Evolutionary conservation across 2,113 vertebrate genomes (phyloP).

Genomic region (Xenopus tropicalis): DNA sequence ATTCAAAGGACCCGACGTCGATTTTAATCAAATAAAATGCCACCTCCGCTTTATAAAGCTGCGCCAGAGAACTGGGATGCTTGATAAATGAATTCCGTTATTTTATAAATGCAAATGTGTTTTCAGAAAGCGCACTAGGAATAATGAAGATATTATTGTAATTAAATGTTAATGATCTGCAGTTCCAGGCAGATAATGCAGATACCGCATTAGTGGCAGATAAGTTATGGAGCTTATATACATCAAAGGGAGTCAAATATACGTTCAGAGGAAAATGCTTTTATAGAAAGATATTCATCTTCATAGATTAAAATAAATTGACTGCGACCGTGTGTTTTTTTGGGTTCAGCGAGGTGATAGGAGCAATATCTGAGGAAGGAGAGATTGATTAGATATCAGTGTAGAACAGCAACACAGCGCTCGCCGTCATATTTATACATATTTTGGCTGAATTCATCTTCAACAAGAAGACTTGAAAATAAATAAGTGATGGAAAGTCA

Average conservation of each 20-base stretch:
- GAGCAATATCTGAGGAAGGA: not conserved
- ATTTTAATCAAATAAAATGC: not conserved
- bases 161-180: slow-evolving; percentile 45
- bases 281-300: slow-evolving; percentile 36
- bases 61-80: not conserved
- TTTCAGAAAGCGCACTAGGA: slow-evolving; percentile 3
- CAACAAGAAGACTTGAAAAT: not conserved
- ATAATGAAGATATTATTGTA: slow-evolving; percentile 28
- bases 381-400: slow-evolving; percentile 22
- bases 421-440: not conserved
- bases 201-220: slow-evolving; percentile 21
- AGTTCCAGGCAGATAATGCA: slow-evolving; percentile 18
- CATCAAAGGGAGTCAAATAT: slow-evolving; percentile 34
- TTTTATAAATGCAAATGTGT: slow-evolving; percentile 10
- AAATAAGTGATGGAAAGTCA: no score
- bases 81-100: slow-evolving; percentile 1
- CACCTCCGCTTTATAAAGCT: not conserved
- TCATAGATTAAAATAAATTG: slow-evolving; percentile 36
- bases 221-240: slow-evolving; percentile 14
- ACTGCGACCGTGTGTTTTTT: not conserved
- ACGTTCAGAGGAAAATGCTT: slow-evolving; percentile 19
- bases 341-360: slow-evolving; percentile 14
- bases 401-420: not conserved
- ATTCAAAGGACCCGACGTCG: not conserved
- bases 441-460: no score